Evolutionary conservation across 2,113 vertebrate species (phyloP).

Genomic region (Alosa alosa): DNA sequence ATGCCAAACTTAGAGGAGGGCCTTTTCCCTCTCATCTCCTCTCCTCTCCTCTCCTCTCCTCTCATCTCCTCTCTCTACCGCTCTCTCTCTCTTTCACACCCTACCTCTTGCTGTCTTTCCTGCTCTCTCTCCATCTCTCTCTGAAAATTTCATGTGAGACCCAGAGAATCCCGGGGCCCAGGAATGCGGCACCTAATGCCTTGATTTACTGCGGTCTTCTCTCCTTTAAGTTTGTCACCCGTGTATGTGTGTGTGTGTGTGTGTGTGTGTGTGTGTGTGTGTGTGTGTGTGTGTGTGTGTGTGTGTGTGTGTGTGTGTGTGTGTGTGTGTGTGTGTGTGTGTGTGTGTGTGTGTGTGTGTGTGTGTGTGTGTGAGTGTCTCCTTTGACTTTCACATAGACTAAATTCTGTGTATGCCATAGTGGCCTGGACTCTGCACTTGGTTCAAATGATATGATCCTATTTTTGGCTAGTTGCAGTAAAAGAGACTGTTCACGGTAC

Average conservation of each 20-base stretch:
- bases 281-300: too few relatives aligned
- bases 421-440: background rate
- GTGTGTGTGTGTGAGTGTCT: background rate
- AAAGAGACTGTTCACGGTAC: background rate
- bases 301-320: background rate
- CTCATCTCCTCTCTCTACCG: background rate
- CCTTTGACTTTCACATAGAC: background rate
- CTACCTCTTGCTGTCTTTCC: background rate
- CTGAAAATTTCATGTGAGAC: background rate
- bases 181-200: background rate
- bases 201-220: background rate
- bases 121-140: background rate
- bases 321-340: too few relatives aligned
- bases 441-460: background rate
- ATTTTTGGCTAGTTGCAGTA: background rate
- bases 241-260: background rate
- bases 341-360: background rate
- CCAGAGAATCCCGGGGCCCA: background rate
- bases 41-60: background rate
- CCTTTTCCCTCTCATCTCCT: background rate
- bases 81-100: background rate
- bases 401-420: background rate
- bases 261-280: too few relatives aligned
- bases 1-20: background rate
- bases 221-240: background rate